A percentile compares a stretch with the other conserved stretches of the same genome.
Conservation (phyloP, 2,113 vertebrate genomes). For the Tachysurus fulvidraco region DNA sequence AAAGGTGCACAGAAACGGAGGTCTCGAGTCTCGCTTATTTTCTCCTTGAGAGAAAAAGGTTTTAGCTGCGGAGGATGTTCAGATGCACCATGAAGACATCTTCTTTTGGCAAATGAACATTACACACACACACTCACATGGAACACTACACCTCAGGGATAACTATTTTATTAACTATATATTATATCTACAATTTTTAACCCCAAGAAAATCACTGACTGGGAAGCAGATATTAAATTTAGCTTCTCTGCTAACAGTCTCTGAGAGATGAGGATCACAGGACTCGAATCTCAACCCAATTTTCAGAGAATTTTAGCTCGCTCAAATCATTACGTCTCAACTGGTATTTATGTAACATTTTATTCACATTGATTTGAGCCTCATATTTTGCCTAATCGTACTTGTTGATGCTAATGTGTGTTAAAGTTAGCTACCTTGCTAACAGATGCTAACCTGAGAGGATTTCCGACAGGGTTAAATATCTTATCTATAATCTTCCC, state of each 20-base stretch:
- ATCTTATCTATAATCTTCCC: not conserved
- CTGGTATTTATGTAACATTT: not conserved
- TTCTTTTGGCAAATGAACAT: not conserved
- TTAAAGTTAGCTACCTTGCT: not conserved
- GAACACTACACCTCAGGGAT: no score
- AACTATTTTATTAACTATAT: no score
- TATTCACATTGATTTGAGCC: not conserved
- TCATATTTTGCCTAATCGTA: constrained; percentile 15
- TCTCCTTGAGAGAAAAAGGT: not conserved
- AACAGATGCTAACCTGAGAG: no score
- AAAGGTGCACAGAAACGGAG: constrained; percentile 3
- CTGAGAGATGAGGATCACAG: not conserved
- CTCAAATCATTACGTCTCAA: not conserved
- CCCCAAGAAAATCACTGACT: not conserved
- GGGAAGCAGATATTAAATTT: not conserved
- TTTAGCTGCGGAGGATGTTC: not conserved
- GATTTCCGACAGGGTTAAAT: not conserved
- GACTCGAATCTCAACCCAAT: not conserved
- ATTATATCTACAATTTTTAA: not conserved
- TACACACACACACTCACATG: no score
- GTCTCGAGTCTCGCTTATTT: not conserved
- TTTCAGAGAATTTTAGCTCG: not conserved
- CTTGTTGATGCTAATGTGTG: not conserved
- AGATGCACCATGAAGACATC: not conserved
- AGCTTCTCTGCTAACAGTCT: not conserved